Base-by-base conservation (phyloP, 1,140 invertebrate genomes). In the Macrostomum lignano region DNA sequence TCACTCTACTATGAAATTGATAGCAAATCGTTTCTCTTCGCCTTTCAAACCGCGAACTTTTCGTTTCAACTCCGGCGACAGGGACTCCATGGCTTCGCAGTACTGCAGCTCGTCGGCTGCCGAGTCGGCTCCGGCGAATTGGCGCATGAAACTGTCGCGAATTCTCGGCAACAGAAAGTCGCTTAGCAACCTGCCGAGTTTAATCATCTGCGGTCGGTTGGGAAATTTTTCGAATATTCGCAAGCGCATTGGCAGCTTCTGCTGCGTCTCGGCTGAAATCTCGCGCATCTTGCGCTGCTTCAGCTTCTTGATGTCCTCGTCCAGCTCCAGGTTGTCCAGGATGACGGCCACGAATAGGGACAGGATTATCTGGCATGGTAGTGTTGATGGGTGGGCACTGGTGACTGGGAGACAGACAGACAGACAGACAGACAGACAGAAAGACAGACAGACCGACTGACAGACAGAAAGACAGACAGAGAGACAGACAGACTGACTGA, bases 271-370 rank as follows among this genome's bases (percentile, higher is more conserved):
- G 2, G 86, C 84, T 52, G 79, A 91, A 59, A 93, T 79, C 52
- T 94, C 84, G 11, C 84, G 63, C 42, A 86, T 81, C 55, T 91
- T 81, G 0, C 93, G 58, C 58, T 98, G 91, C 52, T 96, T 96
- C 3, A 96, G 59, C 55, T 94, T 96, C 51, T 99, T 99, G 15
- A 98, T 86, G 46, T 98, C 88, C 61, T 98, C 91, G 48, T 98
- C 88, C 40, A 98, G 61, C 55, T 96, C 88, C 46, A 99, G 67
- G 61, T 99, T 99, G 51, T 99, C 91, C 44, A 99, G 66, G 61
- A 99, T 98, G 2, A 99, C 91, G 37, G 91, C 91, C 44, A 99
- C 91, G 68, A 99, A 99, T 52, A 98, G 73, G 57, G 79, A 88
- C 42, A 98, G 66, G 57, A 99, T 84, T 58, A 98, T 98, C 79